phyloP scores from a whole-genome alignment of 2,888 invertebrate species.

The Gastrophysa polygoni region DNA sequence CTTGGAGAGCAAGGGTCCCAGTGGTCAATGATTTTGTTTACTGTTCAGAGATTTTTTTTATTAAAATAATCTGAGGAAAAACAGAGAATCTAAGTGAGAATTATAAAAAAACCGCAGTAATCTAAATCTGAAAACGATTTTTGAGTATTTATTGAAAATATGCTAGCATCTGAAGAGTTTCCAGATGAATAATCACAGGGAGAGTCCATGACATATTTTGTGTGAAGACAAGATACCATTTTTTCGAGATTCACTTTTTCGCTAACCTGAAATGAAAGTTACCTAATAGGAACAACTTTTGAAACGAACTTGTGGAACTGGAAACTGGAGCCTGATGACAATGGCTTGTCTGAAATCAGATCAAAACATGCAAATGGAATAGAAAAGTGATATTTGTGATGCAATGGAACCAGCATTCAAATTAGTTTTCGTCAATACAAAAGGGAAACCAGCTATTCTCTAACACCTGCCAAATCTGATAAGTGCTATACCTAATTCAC shows the following conservation, averaged over 20 bases:
- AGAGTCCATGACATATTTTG: too few relatives aligned
- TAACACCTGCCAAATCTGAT: neutral
- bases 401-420: neutral
- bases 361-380: neutral
- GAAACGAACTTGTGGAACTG: too few relatives aligned
- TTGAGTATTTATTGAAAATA: too few relatives aligned
- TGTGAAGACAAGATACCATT: neutral
- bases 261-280: neutral
- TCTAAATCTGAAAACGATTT: too few relatives aligned
- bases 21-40: too few relatives aligned
- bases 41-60: too few relatives aligned
- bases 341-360: neutral
- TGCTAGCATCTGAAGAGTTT: too few relatives aligned
- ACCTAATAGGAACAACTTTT: neutral
- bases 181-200: too few relatives aligned
- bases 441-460: neutral
- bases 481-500: neutral
- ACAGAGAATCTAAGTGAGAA: too few relatives aligned
- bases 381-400: neutral
- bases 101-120: too few relatives aligned
- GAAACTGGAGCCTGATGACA: neutral
- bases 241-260: neutral
- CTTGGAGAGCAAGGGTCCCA: too few relatives aligned
- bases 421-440: conserved; percentile 1
- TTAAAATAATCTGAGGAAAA: too few relatives aligned